phyloP scores from a whole-genome alignment of 37 sponge, comb jelly and placozoan genomes.

The Tethya wilhelma region DNA sequence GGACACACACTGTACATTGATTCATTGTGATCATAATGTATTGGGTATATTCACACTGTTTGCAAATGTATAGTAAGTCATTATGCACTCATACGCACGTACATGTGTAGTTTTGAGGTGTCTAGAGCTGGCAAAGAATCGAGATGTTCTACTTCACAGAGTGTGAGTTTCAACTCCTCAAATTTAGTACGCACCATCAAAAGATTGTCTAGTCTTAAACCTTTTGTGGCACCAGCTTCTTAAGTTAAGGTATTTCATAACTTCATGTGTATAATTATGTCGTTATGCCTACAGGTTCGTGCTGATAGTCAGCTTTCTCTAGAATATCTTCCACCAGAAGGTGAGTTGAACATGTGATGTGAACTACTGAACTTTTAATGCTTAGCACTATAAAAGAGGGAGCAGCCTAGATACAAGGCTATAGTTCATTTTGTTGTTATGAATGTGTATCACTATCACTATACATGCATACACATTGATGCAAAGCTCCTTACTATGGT shows the following conservation, averaged over 20 bases:
- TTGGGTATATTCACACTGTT: too few species aligned
- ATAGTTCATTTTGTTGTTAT: background rate
- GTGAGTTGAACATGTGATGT: background rate
- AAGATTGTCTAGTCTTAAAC: too few species aligned
- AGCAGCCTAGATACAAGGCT: too few species aligned
- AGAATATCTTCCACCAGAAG: slow-evolving; percentile 53
- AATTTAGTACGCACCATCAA: too few species aligned
- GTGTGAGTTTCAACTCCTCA: background rate
- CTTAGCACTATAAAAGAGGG: background rate
- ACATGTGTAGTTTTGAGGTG: too few species aligned
- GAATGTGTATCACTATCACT: background rate
- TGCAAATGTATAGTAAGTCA: too few species aligned
- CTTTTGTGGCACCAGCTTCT: too few species aligned
- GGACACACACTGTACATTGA: too few species aligned
- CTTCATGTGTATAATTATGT: background rate
- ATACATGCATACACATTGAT: background rate
- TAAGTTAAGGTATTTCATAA: too few species aligned
- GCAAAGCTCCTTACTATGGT: slow-evolving; percentile 10
- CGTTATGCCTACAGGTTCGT: background rate
- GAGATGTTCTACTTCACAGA: background rate
- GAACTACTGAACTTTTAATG: background rate
- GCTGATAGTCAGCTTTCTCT: slow-evolving; percentile 40
- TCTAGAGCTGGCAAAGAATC: too few species aligned
- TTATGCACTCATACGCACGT: too few species aligned
- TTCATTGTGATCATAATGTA: too few species aligned